Evolutionary conservation across 1,140 invertebrate species (phyloP), one percentile per base, ranked within the genome.

Genomic region (Drosophila virilis): DNA sequence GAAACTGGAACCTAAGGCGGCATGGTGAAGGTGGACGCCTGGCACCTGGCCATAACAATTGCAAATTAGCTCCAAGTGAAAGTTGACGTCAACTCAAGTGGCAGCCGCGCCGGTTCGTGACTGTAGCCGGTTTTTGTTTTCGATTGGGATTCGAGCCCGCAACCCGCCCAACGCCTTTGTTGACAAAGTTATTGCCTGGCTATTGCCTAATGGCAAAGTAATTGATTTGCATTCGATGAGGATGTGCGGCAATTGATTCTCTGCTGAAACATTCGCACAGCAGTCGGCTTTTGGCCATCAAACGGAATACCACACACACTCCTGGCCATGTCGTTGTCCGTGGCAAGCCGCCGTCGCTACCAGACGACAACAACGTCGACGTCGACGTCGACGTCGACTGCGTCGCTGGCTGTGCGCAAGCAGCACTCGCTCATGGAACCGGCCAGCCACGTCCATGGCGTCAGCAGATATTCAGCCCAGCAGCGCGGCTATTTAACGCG

Each of bases 161-260:
- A 17, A 17, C 17, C 17, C 17, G 17, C 17, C 17, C 17, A 17
- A 1, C 17, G 17, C 33, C 15, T 72, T 88, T 88, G 84, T 89
- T 88, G 84, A 84, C 84, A 89, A 88, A 88, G 84, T 89, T 88
- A 88, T 89, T 89, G 83, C 77, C 51, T 59, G 15, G 52, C 9
- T 35, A 28, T 45, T 66, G 52, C 79, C 72, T 88, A 89, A 88
- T 88, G 84, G 80, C 73, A 74, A 70, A 65, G 77, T 89, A 89
- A 89, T 90, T 89, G 84, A 89, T 89, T 88, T 88, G 84, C 83
- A 83, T 89, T 88, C 80, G 70, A 88, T 70, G 77, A 73, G 86
- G 66, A 78, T 81, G 60, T 81, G 60, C 37, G 65, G 58, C 66
- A 79, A 65, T 65, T 78, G 66, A 77, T 77, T 67, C 68, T 12